Conservation (phyloP, 2,113 vertebrate genomes). For the Ciconia stormi region DNA sequence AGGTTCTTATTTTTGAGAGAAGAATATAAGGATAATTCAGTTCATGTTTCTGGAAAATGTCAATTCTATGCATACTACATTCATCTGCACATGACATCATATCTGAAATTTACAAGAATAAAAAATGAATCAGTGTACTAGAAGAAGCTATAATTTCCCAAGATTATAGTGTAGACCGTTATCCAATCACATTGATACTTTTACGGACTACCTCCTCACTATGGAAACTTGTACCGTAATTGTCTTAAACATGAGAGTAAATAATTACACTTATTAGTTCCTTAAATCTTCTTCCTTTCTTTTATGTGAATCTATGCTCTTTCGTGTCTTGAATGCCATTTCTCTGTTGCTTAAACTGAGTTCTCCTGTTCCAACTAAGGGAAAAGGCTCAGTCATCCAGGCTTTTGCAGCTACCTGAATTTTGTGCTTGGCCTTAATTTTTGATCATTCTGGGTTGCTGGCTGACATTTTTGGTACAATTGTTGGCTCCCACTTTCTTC, state of each 20-base stretch:
- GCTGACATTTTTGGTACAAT: not conserved
- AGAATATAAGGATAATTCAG: not conserved
- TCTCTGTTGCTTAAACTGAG: not conserved
- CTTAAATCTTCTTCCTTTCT: not conserved
- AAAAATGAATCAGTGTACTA: not conserved
- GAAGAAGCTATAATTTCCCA: not conserved
- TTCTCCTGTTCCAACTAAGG: not conserved
- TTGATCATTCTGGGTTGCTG: not conserved
- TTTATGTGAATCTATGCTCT: not conserved
- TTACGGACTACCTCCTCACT: not conserved
- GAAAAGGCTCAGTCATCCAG: not conserved
- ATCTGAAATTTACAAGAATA: not conserved
- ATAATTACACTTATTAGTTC: not conserved
- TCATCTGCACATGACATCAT: not conserved
- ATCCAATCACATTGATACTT: not conserved
- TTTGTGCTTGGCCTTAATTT: not conserved
- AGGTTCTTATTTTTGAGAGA: not conserved
- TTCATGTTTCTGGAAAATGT: not conserved
- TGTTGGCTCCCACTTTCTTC: not conserved
- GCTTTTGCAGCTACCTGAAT: not conserved
- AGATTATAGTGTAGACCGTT: not conserved
- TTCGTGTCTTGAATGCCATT: not conserved
- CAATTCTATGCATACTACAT: not conserved
- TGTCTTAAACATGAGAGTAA: not conserved
- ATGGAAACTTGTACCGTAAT: not conserved